Evolutionary conservation across 37 sponge, comb jelly and placozoan genomes (phyloP).

Genomic region (Ianthella basta): DNA sequence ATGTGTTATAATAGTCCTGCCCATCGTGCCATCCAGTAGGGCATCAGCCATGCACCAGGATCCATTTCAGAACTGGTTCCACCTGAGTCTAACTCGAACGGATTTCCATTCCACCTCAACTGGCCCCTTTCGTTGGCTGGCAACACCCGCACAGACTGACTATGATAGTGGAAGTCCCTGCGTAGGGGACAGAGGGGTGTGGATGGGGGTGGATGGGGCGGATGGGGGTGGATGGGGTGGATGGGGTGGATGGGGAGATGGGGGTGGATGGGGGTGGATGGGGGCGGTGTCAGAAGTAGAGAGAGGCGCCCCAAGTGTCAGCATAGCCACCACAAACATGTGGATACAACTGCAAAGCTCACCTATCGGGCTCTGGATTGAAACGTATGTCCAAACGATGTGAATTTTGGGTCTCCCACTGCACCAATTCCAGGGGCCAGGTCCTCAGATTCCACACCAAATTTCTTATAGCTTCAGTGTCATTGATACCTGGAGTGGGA

Average conservation of each 20-base stretch:
- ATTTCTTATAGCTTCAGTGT: conserved; percentile 38
- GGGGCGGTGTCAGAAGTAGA: not conserved
- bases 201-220: not conserved
- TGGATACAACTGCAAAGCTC: not conserved
- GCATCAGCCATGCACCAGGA: conserved; percentile 81
- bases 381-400: conserved; percentile 76
- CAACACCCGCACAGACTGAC: conserved; percentile 66
- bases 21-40: conserved; percentile 86
- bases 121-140: conserved; percentile 81
- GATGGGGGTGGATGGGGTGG: not conserved
- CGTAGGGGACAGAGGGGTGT: too few species aligned
- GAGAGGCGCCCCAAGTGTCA: too few species aligned
- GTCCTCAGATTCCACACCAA: conserved; percentile 81
- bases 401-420: conserved; percentile 74
- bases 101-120: conserved; percentile 80
- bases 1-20: conserved; percentile 50
- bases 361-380: conserved; percentile 82
- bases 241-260: too few species aligned
- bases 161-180: conserved; percentile 38
- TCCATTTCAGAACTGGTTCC: conserved; percentile 73
- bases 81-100: conserved; percentile 61
- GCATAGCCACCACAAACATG: too few species aligned
- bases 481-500: not conserved
- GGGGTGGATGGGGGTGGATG: not conserved
- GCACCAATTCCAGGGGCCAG: conserved; percentile 81